Evolutionary conservation across 2,888 invertebrate genomes (phyloP).

Genomic region (Leptopilina drosophilae): DNA sequence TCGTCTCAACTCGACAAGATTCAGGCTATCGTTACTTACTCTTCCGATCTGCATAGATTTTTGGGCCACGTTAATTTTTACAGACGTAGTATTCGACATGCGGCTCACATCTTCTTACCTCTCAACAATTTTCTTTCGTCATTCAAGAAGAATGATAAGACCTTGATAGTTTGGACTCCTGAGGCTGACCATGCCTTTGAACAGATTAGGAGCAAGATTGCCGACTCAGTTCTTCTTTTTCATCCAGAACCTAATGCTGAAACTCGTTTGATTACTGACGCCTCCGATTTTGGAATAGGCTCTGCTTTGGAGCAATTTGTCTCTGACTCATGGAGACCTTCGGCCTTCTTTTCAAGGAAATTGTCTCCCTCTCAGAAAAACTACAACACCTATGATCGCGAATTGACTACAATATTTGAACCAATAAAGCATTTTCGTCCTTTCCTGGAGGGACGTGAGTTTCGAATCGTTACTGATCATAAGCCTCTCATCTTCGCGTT

Average conservation of each 20-base stretch:
- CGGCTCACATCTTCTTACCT: slow-evolving; percentile 42
- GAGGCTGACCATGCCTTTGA: not conserved
- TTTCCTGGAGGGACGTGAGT: no score
- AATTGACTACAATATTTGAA: no score
- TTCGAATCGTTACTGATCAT: no score
- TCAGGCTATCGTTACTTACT: no score
- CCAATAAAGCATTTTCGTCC: no score
- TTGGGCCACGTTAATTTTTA: no score
- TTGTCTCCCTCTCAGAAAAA: slow-evolving; percentile 48
- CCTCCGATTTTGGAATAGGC: no score
- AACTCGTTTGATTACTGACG: slow-evolving; percentile 2
- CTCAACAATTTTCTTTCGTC: slow-evolving; percentile 45
- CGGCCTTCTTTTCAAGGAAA: slow-evolving; percentile 60
- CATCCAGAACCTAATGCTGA: slow-evolving; percentile 41
- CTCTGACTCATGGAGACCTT: slow-evolving; percentile 52
- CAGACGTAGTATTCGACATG: slow-evolving; percentile 3
- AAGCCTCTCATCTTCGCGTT: no score
- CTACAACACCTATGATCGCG: not conserved
- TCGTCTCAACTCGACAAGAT: no score
- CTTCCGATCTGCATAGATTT: no score
- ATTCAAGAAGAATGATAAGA: slow-evolving; percentile 39
- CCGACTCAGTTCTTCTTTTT: slow-evolving; percentile 24
- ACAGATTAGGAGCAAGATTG: slow-evolving; percentile 40
- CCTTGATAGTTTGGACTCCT: slow-evolving; percentile 32
- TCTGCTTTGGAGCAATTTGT: slow-evolving; percentile 50